Conservation (phyloP, 2,888 invertebrate species). For the Drosophila dives region DNA sequence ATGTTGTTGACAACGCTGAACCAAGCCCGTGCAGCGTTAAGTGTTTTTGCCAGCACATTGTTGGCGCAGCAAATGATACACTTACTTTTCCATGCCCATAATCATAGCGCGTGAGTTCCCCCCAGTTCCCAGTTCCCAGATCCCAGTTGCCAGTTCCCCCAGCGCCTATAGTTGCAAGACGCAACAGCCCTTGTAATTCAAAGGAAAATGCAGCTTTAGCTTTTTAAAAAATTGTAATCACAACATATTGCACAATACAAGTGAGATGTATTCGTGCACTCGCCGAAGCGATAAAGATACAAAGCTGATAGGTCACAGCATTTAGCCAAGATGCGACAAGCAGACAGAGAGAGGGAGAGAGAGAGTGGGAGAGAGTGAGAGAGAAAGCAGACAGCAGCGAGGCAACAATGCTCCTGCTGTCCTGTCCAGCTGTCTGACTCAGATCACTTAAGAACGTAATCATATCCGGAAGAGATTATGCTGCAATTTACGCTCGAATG, state of each 20-base stretch:
- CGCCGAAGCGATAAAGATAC: conserved; percentile 61
- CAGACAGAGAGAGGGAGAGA: conserved; percentile 16
- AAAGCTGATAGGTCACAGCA: conserved; percentile 83
- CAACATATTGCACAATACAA: conserved; percentile 69
- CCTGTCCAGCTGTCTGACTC: conserved; percentile 46
- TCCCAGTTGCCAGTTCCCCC: background rate
- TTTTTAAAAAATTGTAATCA: conserved; percentile 82
- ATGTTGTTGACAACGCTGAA: conserved; percentile 33
- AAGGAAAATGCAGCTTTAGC: conserved; percentile 82
- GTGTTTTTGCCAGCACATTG: conserved; percentile 67
- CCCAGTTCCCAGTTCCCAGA: background rate
- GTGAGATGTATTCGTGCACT: conserved; percentile 31
- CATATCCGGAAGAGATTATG: conserved; percentile 83
- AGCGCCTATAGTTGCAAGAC: conserved; percentile 20
- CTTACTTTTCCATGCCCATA: conserved; percentile 45
- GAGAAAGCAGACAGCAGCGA: conserved; percentile 27
- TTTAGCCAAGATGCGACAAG: conserved; percentile 46
- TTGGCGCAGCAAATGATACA: conserved; percentile 60
- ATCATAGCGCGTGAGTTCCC: conserved; percentile 30
- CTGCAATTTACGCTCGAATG: conserved; percentile 74
- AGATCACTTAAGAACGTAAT: conserved; percentile 78
- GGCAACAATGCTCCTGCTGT: conserved; percentile 52
- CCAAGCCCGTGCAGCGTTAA: conserved; percentile 56
- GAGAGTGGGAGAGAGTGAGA: background rate
- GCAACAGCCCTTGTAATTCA: conserved; percentile 68